A percentile compares a stretch with the other conserved stretches of the same genome.
These are phyloP conservation scores for Lepus oiostolus DNA, from an alignment of 2,797 vertebrate species.

Conservation along the genomic window DNA sequence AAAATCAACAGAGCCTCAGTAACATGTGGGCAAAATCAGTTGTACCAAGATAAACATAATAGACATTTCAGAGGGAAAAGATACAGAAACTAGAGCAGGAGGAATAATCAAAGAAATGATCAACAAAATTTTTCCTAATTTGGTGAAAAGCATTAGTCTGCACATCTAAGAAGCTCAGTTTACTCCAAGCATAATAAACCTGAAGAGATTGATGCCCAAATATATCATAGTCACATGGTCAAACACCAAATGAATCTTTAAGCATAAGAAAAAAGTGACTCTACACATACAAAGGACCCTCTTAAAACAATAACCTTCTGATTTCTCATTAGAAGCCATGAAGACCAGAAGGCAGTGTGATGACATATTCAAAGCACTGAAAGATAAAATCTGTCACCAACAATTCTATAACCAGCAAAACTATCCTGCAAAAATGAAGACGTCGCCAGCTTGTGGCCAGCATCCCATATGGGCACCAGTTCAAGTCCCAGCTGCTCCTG, in stretches of 20 bases:
- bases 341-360: background rate
- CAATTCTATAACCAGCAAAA: slow-evolving; percentile 30
- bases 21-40: no score
- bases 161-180: no score
- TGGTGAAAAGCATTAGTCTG: no score
- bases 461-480: no score
- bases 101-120: no score
- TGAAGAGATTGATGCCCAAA: background rate
- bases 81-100: no score
- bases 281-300: background rate
- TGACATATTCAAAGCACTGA: background rate
- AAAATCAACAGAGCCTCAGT: background rate
- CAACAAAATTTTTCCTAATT: no score
- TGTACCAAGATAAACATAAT: no score
- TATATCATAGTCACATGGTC: background rate
- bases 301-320: background rate
- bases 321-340: background rate
- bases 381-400: background rate
- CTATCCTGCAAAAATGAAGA: no score
- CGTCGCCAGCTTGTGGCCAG: no score
- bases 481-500: no score
- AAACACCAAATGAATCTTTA: background rate
- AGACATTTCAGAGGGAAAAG: no score
- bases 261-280: background rate
- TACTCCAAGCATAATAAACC: slow-evolving; percentile 16